phyloP scores from a whole-genome alignment of 2,888 invertebrate genomes.

The Eulithis testata region DNA sequence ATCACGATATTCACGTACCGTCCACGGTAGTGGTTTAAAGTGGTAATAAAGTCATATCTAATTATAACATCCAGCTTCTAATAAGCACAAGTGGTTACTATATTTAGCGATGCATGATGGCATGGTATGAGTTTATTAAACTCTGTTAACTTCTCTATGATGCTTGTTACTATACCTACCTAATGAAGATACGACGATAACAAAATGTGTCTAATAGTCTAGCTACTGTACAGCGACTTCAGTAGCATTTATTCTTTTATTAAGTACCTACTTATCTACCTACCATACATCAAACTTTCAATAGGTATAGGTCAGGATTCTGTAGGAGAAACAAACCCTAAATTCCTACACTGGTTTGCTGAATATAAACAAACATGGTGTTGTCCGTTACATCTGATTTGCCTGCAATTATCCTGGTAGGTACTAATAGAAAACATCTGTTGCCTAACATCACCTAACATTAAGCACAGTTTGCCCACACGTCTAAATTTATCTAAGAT shows the following conservation, averaged over 20 bases:
- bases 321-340: constrained; percentile 17
- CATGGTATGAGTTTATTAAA: constrained; percentile 58
- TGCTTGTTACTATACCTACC: constrained; percentile 17
- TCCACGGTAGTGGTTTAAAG: constrained; percentile 36
- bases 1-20: constrained; percentile 15
- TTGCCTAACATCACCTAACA: background rate
- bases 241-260: constrained; percentile 5
- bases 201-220: constrained; percentile 7
- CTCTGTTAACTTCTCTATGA: constrained; percentile 30
- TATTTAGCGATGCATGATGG: constrained; percentile 66
- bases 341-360: constrained; percentile 1
- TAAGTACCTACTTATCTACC: too few species aligned
- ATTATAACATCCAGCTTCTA: constrained; percentile 59
- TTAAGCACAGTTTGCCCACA: background rate
- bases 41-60: constrained; percentile 56
- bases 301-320: constrained; percentile 17
- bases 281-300: too few species aligned
- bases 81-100: constrained; percentile 63
- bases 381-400: constrained; percentile 1
- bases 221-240: constrained; percentile 11
- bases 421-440: constrained; percentile 25
- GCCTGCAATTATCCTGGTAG: constrained; percentile 10
- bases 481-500: background rate
- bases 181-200: background rate
- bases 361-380: constrained; percentile 16